phyloP scores from a whole-genome alignment of 2,888 invertebrate species.

The Nezara viridula region DNA sequence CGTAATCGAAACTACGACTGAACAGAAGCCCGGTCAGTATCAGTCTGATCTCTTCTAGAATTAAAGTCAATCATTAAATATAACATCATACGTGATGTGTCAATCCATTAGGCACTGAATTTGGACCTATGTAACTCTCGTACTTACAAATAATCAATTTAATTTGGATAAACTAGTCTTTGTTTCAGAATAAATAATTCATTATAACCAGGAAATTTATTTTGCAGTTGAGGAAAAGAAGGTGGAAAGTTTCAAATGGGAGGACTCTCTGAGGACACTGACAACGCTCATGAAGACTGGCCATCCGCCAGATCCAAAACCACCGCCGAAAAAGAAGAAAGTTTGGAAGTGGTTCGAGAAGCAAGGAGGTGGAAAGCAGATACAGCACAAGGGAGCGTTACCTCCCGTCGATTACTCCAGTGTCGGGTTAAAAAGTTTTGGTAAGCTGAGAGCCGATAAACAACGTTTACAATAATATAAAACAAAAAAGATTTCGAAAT shows the following conservation, averaged over 20 bases:
- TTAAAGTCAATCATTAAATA: too few relatives aligned
- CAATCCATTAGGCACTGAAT: too few relatives aligned
- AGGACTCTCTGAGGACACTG: neutral
- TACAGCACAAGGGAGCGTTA: neutral
- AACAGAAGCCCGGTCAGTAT: neutral
- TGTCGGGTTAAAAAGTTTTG: constrained; percentile 22
- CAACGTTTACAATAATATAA: too few relatives aligned
- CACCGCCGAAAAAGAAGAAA: constrained; percentile 15
- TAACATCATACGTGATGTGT: too few relatives aligned
- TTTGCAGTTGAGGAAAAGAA: constrained; percentile 2
- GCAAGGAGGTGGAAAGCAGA: neutral
- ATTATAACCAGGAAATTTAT: neutral
- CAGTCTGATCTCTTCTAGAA: too few relatives aligned
- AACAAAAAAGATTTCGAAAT: too few relatives aligned
- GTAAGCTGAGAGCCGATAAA: neutral
- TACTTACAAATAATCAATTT: too few relatives aligned
- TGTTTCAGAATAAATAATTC: neutral
- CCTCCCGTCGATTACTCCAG: constrained; percentile 4
- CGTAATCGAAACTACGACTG: neutral
- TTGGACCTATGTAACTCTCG: too few relatives aligned
- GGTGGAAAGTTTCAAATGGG: neutral
- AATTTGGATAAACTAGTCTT: too few relatives aligned
- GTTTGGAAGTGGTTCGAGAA: neutral
- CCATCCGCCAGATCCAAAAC: neutral
- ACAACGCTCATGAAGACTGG: neutral